phyloP scores from a whole-genome alignment of 2,113 vertebrate species.

The Polyodon spathula region DNA sequence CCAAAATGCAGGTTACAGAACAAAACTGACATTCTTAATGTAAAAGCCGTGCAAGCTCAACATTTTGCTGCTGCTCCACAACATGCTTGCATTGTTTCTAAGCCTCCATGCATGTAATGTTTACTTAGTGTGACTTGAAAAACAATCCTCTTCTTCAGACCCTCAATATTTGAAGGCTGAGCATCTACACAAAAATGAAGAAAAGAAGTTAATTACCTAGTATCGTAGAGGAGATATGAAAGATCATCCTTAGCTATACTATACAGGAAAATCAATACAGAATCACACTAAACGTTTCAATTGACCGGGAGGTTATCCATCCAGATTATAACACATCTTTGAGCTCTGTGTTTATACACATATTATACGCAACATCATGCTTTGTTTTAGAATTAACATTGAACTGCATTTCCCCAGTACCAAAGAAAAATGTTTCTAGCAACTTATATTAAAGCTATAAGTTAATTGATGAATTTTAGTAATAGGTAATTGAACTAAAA shows the following conservation, averaged over 20 bases:
- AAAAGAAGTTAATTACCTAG: slow-evolving; percentile 42
- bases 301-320: too few relatives aligned
- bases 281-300: too few relatives aligned
- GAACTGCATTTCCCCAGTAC: too few relatives aligned
- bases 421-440: too few relatives aligned
- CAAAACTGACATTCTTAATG: slow-evolving; percentile 38
- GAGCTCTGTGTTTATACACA: too few relatives aligned
- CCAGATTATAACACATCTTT: too few relatives aligned
- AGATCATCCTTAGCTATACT: not conserved
- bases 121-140: slow-evolving; percentile 87
- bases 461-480: too few relatives aligned
- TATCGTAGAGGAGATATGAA: not conserved
- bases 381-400: too few relatives aligned
- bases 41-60: slow-evolving; percentile 63
- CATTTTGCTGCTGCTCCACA: slow-evolving; percentile 32
- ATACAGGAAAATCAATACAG: too few relatives aligned
- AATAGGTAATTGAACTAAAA: too few relatives aligned
- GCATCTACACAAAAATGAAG: slow-evolving; percentile 66
- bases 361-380: too few relatives aligned
- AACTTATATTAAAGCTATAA: too few relatives aligned
- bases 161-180: slow-evolving; percentile 64
- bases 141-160: slow-evolving; percentile 76
- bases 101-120: slow-evolving; percentile 65
- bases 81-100: slow-evolving; percentile 46
- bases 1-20: slow-evolving; percentile 43